Evolutionary conservation across 2,888 invertebrate genomes (phyloP).

Genomic region (Drosophila ezoana): DNA sequence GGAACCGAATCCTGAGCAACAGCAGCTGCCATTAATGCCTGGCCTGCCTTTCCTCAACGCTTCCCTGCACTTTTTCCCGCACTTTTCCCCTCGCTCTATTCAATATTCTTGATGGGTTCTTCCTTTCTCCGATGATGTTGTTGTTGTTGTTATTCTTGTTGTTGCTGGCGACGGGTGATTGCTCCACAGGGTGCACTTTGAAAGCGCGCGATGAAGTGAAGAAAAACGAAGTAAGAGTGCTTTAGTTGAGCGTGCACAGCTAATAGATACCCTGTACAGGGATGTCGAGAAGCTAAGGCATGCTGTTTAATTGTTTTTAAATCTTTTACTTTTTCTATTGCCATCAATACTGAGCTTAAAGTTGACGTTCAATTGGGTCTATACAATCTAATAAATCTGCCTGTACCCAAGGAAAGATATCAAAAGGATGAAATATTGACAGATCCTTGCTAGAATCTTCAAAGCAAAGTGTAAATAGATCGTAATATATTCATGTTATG

Average conservation of each 20-base stretch:
- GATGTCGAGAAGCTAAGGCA: no score
- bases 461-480: no score
- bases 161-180: constrained; percentile 70
- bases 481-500: no score
- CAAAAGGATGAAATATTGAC: no score
- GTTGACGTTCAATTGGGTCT: no score
- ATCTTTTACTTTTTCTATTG: no score
- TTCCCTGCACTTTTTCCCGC: constrained; percentile 1
- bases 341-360: no score
- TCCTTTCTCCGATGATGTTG: constrained; percentile 10
- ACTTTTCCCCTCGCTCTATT: constrained; percentile 16
- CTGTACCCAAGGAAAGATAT: no score
- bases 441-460: no score
- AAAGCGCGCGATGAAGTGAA: constrained; percentile 41
- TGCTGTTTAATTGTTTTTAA: no score
- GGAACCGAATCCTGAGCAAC: constrained; percentile 48
- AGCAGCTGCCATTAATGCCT: constrained; percentile 77
- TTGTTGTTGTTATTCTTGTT: constrained; percentile 37
- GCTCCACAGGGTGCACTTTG: constrained; percentile 78
- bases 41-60: constrained; percentile 42
- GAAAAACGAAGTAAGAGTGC: constrained; percentile 18
- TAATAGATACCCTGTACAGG: background rate
- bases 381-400: no score
- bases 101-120: constrained; percentile 61
- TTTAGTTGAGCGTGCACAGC: background rate